Conservation (phyloP, 2,797 vertebrate species). For the Gadopsis bispinosus region DNA sequence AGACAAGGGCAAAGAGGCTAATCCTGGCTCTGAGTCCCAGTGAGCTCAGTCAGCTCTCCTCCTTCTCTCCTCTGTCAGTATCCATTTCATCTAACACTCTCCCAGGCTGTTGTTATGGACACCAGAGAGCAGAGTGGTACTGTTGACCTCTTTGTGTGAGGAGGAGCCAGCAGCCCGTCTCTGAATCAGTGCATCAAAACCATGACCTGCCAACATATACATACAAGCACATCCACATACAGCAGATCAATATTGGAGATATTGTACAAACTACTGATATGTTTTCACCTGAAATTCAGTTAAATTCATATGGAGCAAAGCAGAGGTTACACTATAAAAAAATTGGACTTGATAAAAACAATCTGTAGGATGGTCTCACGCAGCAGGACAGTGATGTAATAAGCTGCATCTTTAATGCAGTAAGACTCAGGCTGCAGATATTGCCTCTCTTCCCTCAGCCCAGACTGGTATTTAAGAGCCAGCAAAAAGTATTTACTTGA, state of each 20-base stretch:
- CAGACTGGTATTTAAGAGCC: constrained; percentile 56
- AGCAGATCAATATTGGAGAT: background rate
- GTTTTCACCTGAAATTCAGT: constrained; percentile 26
- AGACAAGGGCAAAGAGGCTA: constrained; percentile 76
- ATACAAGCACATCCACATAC: background rate
- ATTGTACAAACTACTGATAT: background rate
- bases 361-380: constrained; percentile 28
- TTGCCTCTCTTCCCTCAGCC: constrained; percentile 35
- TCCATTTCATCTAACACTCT: constrained; percentile 66
- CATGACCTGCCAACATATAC: constrained; percentile 20
- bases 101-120: constrained; percentile 61
- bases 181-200: constrained; percentile 48
- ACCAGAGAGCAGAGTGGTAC: constrained; percentile 54
- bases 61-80: constrained; percentile 65
- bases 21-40: constrained; percentile 76
- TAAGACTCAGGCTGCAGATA: constrained; percentile 48
- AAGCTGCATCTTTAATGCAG: constrained; percentile 65
- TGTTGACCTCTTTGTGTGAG: constrained; percentile 66
- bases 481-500: constrained; percentile 68
- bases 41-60: constrained; percentile 66
- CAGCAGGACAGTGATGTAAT: constrained; percentile 58
- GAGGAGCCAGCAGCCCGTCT: constrained; percentile 61
- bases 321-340: constrained; percentile 29
- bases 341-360: constrained; percentile 47
- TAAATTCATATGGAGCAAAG: constrained; percentile 7